Evolutionary conservation across 2,113 vertebrate species (phyloP).

Genomic region (Illadopsis cleaveri): DNA sequence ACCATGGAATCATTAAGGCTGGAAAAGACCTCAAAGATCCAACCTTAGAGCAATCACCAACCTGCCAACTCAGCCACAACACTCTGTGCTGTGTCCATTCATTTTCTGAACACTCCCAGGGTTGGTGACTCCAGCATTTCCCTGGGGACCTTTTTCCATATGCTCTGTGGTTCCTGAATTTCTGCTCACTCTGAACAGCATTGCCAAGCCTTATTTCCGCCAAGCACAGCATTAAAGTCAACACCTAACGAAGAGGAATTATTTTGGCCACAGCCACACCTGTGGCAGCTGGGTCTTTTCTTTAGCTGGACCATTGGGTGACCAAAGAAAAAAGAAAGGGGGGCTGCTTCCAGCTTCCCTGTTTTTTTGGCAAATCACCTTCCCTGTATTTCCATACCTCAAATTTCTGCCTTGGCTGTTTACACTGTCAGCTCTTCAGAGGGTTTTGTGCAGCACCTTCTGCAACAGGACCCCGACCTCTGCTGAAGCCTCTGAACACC

Average conservation of each 20-base stretch:
- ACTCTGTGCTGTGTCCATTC: neutral
- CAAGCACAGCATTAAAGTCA: neutral
- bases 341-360: neutral
- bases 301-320: neutral
- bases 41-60: neutral
- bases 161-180: neutral
- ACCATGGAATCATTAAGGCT: neutral
- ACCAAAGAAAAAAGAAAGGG: neutral
- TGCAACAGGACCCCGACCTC: neutral
- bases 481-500: neutral
- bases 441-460: neutral
- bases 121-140: neutral
- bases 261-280: neutral
- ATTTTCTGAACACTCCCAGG: neutral
- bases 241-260: neutral
- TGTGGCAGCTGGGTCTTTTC: neutral
- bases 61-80: neutral
- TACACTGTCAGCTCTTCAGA: neutral
- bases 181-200: accelerated
- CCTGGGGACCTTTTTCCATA: neutral
- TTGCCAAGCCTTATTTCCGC: neutral
- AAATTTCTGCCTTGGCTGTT: neutral
- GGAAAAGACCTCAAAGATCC: neutral
- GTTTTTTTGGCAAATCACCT: neutral
- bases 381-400: neutral